Percentiles rank a stretch among this genome's conserved stretches.
Conservation (phyloP, 2,113 vertebrate species). For the Grantiella picta region DNA sequence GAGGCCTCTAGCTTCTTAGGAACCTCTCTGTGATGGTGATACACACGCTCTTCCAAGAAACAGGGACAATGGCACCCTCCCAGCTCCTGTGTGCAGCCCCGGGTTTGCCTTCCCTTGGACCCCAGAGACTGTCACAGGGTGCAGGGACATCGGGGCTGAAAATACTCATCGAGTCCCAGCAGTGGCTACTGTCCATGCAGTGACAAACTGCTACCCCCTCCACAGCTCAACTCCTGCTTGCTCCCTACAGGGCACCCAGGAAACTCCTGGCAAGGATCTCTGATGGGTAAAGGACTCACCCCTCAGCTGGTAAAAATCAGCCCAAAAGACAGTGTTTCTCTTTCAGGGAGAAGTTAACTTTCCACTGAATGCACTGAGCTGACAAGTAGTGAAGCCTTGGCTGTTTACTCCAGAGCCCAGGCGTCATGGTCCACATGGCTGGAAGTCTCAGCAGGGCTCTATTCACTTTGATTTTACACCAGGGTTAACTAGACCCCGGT, state of each 20-base stretch:
- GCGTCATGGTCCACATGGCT: conserved; percentile 13
- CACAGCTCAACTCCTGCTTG: not conserved
- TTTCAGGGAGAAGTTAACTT: conserved; percentile 21
- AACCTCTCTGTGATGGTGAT: not conserved
- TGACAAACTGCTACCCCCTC: not conserved
- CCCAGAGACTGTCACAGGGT: rapidly evolving
- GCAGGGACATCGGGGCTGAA: rapidly evolving
- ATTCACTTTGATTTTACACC: conserved; percentile 65
- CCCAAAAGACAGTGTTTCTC: not conserved
- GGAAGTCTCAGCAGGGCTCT: conserved; percentile 27
- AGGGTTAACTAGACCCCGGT: conserved; percentile 45
- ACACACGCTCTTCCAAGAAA: not conserved
- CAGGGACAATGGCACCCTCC: not conserved
- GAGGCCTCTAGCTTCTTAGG: not conserved
- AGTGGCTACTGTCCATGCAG: not conserved
- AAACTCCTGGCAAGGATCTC: not conserved
- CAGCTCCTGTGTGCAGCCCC: not conserved
- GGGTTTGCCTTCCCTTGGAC: not conserved
- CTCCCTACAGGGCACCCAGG: not conserved
- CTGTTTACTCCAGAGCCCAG: conserved; percentile 14
- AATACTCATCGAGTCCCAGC: not conserved
- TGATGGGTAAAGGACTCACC: not conserved
- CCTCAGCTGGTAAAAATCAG: not conserved
- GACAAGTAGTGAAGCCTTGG: conserved; percentile 25
- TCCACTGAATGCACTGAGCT: conserved; percentile 19